Percentiles rank a stretch among this genome's conserved stretches.
phyloP scores from a whole-genome alignment of 1,140 invertebrate species.

The Hypothenemus hampei region DNA sequence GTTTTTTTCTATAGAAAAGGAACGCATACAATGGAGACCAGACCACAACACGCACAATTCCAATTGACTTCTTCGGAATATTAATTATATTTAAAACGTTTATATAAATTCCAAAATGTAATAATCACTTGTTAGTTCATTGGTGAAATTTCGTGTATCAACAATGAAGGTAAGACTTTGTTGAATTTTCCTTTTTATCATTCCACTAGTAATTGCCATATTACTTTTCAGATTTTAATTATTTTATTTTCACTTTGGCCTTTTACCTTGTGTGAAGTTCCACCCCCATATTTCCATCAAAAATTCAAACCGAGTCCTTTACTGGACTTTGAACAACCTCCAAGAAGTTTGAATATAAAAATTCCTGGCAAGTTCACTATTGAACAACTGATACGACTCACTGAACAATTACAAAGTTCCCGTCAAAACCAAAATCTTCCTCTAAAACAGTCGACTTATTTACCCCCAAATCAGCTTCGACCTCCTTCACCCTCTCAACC shows the following conservation, averaged over 20 bases:
- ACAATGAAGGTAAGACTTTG: slow-evolving; percentile 18
- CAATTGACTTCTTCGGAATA: slow-evolving; percentile 5
- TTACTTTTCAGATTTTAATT: slow-evolving; percentile 5
- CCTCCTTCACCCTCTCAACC: not conserved
- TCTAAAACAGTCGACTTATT: slow-evolving; percentile 1
- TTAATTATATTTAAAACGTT: slow-evolving; percentile 7
- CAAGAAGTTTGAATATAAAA: slow-evolving; percentile 8
- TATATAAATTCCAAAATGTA: slow-evolving; percentile 25
- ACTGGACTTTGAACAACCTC: not conserved
- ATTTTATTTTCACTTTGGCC: not conserved
- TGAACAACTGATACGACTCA: slow-evolving; percentile 22
- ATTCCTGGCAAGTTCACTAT: slow-evolving; percentile 20
- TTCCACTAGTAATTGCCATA: not conserved
- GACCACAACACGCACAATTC: slow-evolving; percentile 16
- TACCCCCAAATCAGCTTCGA: not conserved
- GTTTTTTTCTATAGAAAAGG: slow-evolving; percentile 11
- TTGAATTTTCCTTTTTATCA: slow-evolving; percentile 16
- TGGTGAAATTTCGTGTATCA: not conserved
- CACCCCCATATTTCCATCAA: slow-evolving; percentile 11
- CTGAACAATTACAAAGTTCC: slow-evolving; percentile 16
- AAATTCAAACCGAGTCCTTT: slow-evolving; percentile 16
- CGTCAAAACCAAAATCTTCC: slow-evolving; percentile 1
- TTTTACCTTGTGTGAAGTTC: slow-evolving; percentile 4
- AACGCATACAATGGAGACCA: slow-evolving; percentile 15
- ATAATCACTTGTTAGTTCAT: slow-evolving; percentile 20